A percentile compares a stretch with the other conserved stretches of the same genome.
These are phyloP conservation scores for Drosophila hamatofila DNA, from an alignment of 2,888 invertebrate species.

Conservation along the genomic window DNA sequence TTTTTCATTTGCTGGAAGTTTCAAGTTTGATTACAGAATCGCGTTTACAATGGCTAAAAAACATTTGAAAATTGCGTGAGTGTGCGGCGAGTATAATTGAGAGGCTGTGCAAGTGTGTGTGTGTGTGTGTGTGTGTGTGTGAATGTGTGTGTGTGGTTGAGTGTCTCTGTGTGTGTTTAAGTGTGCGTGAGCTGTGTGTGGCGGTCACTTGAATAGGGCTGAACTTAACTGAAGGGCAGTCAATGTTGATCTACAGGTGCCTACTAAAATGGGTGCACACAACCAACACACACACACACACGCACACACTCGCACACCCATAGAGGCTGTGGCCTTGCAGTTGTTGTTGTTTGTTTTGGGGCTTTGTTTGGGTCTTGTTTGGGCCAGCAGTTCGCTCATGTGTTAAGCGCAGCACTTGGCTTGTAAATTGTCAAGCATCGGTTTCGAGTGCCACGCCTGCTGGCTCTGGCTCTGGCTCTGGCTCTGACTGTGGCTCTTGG, in stretches of 20 bases:
- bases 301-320: background rate
- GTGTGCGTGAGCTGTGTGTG: slow-evolving; percentile 19
- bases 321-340: slow-evolving; percentile 31
- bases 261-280: slow-evolving; percentile 45
- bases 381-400: slow-evolving; percentile 46
- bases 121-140: slow-evolving; percentile 1
- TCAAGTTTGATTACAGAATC: slow-evolving; percentile 35
- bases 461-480: slow-evolving; percentile 4
- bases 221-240: slow-evolving; percentile 65
- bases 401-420: slow-evolving; percentile 49
- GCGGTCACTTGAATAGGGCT: slow-evolving; percentile 62
- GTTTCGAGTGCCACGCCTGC: slow-evolving; percentile 57
- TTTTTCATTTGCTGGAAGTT: slow-evolving; percentile 25
- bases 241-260: slow-evolving; percentile 74
- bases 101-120: slow-evolving; percentile 11
- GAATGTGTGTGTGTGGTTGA: slow-evolving; percentile 11
- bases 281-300: slow-evolving; percentile 4
- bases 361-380: slow-evolving; percentile 41
- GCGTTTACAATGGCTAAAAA: slow-evolving; percentile 33
- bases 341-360: slow-evolving; percentile 36
- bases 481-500: background rate
- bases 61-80: slow-evolving; percentile 13
- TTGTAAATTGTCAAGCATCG: slow-evolving; percentile 69
- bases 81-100: slow-evolving; percentile 15
- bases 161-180: slow-evolving; percentile 15